Evolutionary conservation across 2,113 vertebrate genomes (phyloP).

Genomic region (Erythrolamprus reginae): DNA sequence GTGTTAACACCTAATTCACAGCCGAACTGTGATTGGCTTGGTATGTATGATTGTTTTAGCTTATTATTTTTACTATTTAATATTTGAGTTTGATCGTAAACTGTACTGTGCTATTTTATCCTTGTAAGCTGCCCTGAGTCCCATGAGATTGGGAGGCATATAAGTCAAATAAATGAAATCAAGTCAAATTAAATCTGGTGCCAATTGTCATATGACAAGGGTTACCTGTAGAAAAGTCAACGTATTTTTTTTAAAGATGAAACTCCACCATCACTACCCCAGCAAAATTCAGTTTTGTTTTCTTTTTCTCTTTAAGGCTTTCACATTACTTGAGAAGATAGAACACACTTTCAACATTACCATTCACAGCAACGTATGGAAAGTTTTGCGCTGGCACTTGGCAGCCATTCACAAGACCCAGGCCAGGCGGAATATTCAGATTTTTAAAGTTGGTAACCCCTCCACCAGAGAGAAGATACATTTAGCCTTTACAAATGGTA

Average conservation of each 20-base stretch:
- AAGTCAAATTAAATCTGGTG: too few species aligned
- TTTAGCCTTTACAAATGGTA: too few species aligned
- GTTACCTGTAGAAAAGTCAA: neutral
- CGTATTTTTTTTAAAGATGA: rapidly evolving
- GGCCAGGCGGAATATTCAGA: conserved; percentile 56
- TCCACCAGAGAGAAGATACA: too few species aligned
- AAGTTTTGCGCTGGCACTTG: conserved; percentile 41
- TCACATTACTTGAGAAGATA: conserved; percentile 53
- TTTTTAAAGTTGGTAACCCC: conserved; percentile 45
- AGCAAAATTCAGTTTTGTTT: neutral
- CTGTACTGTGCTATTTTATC: too few species aligned
- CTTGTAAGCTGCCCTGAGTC: too few species aligned
- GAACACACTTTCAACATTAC: conserved; percentile 46
- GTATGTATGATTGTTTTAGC: too few species aligned
- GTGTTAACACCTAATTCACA: too few species aligned
- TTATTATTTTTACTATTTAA: too few species aligned
- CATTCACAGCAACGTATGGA: conserved; percentile 47
- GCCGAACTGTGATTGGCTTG: too few species aligned
- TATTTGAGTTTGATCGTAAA: too few species aligned
- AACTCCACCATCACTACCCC: rapidly evolving
- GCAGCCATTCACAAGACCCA: conserved; percentile 51
- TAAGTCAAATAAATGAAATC: too few species aligned
- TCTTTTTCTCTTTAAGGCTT: conserved; percentile 49
- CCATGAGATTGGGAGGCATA: too few species aligned
- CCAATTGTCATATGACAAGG: neutral